Evolutionary conservation across 2,797 vertebrate species (phyloP), one percentile per base, ranked within the genome.

Genomic region (Sphaeramia orbicularis): DNA sequence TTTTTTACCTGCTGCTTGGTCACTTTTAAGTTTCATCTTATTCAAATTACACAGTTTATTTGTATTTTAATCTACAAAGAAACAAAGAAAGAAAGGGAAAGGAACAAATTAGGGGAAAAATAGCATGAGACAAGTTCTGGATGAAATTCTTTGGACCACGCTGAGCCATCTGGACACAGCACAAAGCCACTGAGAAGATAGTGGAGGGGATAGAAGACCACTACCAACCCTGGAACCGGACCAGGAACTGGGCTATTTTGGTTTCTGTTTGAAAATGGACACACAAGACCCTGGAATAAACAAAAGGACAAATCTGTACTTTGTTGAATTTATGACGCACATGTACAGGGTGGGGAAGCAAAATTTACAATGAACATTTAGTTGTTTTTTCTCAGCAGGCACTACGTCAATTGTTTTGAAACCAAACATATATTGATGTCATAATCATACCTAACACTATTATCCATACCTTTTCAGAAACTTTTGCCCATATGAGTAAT

Each of bases 101-200:
- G 67, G 85, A 92, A 43, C 86, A 83, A 65, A 86, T 92, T 30
- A 82, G 15, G 38, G 87, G 81, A 49, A 92, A 89, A 85, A 85
- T 36, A 83, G 91, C 1, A 90, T 91, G 87, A 89, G 84, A 65
- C 77, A 78, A 15, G 78, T 92, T 30, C 71, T 92, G 69, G 90
- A 92, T 4, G 85, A 92, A 68, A 90, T 91, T 65, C 69, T 92
- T 16, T 53, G 47, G 30, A 89, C 92, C 65, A 91, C 90, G 0
- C 40, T 92, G 71, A 74, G 75, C 37, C 90, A 90, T 54, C 66
- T 92, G 64, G 88, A 92, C 73, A 70, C 65, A 93, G 72, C 16
- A 48, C 0, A 53, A 87, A 48, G 90, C 90, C 48, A 65, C 68
- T 12, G 81, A 84, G 56, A 81, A 43, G 49, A 49, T 54, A 24